These are phyloP conservation scores for Camponotus floridanus DNA, from an alignment of 1,140 invertebrate species.

Conservation along the genomic window DNA sequence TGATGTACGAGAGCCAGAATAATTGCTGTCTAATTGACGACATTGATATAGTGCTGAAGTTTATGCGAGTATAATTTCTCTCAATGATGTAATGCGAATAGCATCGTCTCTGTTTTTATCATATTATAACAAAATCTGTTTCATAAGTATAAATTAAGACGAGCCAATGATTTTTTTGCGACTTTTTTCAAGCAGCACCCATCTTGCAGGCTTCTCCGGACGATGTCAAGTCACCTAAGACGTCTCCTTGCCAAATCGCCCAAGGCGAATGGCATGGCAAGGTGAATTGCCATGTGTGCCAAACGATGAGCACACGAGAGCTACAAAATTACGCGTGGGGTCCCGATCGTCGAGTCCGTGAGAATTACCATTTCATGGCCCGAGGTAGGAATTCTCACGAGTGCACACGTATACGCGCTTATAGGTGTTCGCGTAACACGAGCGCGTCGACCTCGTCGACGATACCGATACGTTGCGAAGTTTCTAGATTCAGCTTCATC, in stretches of 20 bases:
- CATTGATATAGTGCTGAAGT: neutral
- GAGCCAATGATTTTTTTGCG: too few species aligned
- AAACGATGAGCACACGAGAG: conserved; percentile 40
- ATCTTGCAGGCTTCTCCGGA: conserved; percentile 9
- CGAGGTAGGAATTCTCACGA: conserved; percentile 62
- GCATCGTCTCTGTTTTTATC: conserved; percentile 5
- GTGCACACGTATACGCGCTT: neutral
- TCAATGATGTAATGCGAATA: neutral
- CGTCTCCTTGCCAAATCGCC: conserved; percentile 26
- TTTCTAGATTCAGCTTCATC: too few species aligned
- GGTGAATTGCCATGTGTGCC: conserved; percentile 50
- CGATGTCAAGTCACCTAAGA: conserved; percentile 4
- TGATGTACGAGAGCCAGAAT: neutral
- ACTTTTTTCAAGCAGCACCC: neutral
- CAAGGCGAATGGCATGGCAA: conserved; percentile 41
- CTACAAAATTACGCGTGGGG: conserved; percentile 64
- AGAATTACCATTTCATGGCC: conserved; percentile 69
- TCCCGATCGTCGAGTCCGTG: conserved; percentile 61
- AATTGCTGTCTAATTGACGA: conserved; percentile 8
- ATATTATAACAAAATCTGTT: neutral
- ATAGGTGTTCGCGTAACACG: conserved; percentile 6
- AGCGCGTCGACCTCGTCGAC: neutral
- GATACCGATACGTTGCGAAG: neutral
- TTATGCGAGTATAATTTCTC: neutral
- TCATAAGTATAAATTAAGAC: neutral